Evolutionary conservation across 2,113 vertebrate species (phyloP).

Genomic region (Paedocypris sp.): DNA sequence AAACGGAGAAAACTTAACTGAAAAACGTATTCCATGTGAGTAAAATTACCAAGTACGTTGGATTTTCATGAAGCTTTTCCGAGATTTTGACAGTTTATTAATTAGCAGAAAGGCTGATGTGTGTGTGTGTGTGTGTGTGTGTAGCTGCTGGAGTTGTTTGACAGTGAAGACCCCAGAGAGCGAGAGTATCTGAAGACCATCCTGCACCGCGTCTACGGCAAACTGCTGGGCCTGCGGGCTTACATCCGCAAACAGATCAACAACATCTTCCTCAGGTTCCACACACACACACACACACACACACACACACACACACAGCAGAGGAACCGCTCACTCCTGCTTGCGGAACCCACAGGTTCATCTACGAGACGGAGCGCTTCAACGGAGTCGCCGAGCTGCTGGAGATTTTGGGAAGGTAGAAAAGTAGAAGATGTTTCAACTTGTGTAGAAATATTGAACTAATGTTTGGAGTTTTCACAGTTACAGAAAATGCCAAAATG

Average conservation of each 20-base stretch:
- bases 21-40: no score
- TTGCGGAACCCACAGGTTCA: conserved; percentile 51
- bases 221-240: conserved; percentile 81
- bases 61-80: no score
- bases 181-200: conserved; percentile 89
- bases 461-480: no score
- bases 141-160: conserved; percentile 81
- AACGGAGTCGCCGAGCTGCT: conserved; percentile 68
- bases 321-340: not conserved
- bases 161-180: conserved; percentile 84
- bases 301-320: not conserved
- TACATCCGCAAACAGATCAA: conserved; percentile 91
- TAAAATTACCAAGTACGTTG: no score
- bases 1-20: no score
- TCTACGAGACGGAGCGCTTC: conserved; percentile 70
- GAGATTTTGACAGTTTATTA: no score
- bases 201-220: conserved; percentile 84
- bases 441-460: no score
- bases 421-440: no score
- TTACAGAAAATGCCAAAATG: no score
- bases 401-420: conserved; percentile 68
- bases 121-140: conserved; percentile 6
- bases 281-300: not conserved
- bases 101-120: conserved; percentile 1
- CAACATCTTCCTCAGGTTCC: conserved; percentile 84